Conservation (phyloP, 2,113 vertebrate species). For the Pangasianodon hypophthalmus region DNA sequence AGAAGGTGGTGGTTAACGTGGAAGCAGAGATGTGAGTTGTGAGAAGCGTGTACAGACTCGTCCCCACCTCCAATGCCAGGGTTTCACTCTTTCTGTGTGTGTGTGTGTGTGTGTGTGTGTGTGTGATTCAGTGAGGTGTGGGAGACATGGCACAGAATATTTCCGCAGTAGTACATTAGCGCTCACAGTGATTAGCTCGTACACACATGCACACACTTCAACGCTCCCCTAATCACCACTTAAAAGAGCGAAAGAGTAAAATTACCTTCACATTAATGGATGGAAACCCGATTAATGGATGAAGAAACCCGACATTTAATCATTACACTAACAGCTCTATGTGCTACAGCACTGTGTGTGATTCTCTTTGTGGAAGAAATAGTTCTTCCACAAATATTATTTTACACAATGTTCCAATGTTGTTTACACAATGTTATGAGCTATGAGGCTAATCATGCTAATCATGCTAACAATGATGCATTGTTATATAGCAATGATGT, state of each 20-base stretch:
- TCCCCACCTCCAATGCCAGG: not conserved
- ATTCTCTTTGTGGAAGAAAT: not conserved
- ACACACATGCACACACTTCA: not conserved
- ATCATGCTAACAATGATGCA: not conserved
- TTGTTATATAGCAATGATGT: no score
- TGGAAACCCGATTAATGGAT: not conserved
- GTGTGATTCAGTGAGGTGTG: not conserved
- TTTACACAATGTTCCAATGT: not conserved
- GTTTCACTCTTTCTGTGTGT: not conserved
- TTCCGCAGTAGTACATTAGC: slow-evolving; percentile 33
- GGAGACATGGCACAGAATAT: not conserved
- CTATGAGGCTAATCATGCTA: not conserved
- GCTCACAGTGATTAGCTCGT: not conserved
- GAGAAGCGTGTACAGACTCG: not conserved
- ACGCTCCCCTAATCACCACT: not conserved
- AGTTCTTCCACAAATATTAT: not conserved
- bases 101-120: slow-evolving; percentile 19
- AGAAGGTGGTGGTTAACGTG: not conserved
- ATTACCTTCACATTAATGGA: not conserved
- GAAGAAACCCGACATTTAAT: slow-evolving; percentile 3
- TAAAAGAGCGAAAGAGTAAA: not conserved
- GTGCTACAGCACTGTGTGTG: not conserved
- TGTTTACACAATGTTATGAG: not conserved
- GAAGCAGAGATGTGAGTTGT: not conserved
- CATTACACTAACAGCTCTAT: not conserved